Evolutionary conservation across 2,113 vertebrate species (phyloP).

Genomic region (Plectropomus leopardus): DNA sequence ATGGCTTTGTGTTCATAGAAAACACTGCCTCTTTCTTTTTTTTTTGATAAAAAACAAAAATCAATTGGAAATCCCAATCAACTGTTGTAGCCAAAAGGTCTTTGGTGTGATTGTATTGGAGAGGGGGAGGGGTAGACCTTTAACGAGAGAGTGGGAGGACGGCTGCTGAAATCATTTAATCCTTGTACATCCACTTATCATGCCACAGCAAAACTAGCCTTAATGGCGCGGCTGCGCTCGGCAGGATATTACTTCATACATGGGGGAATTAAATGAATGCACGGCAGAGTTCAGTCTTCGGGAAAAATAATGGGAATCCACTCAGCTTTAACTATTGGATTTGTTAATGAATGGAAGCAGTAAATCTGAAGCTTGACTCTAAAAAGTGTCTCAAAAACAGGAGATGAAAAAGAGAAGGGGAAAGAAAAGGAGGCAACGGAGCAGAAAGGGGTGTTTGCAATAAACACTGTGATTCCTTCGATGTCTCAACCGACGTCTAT

Average conservation of each 20-base stretch:
- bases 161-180: constrained; percentile 71
- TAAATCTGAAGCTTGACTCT: constrained; percentile 45
- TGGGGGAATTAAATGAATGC: constrained; percentile 67
- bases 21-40: constrained; percentile 12
- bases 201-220: constrained; percentile 54
- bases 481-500: constrained; percentile 25
- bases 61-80: constrained; percentile 44
- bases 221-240: constrained; percentile 55
- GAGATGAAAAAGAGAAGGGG: not conserved
- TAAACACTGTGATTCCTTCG: constrained; percentile 42
- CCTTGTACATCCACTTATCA: constrained; percentile 68
- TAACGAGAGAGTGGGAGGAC: constrained; percentile 64
- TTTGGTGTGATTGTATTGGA: constrained; percentile 47
- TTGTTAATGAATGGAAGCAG: constrained; percentile 64
- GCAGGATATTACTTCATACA: constrained; percentile 73
- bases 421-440: not conserved
- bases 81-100: constrained; percentile 41
- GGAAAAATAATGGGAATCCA: constrained; percentile 64
- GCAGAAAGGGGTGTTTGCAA: not conserved
- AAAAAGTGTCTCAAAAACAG: constrained; percentile 21
- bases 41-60: constrained; percentile 3
- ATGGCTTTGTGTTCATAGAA: constrained; percentile 5
- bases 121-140: constrained; percentile 26
- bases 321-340: constrained; percentile 65
- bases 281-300: constrained; percentile 55